A percentile compares a stretch with the other conserved stretches of the same genome.
phyloP scores from a whole-genome alignment of 37 sponge, comb jelly and placozoan genomes.

The Chondrosia reniformis region DNA sequence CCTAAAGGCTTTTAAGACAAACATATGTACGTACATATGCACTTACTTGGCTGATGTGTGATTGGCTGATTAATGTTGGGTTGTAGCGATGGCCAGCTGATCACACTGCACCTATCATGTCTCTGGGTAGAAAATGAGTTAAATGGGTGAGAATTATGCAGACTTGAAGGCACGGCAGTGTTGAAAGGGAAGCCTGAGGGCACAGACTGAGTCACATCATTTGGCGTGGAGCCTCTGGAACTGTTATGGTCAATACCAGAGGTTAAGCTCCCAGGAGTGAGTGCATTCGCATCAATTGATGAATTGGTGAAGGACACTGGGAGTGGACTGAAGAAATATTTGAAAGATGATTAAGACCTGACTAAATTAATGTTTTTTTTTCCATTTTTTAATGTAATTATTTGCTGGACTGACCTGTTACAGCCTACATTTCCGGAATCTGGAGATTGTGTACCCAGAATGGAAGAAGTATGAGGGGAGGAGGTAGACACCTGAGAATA shows the following conservation, averaged over 20 bases:
- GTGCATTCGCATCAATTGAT: no score
- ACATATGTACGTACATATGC: not conserved
- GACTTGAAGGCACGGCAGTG: not conserved
- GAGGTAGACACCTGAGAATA: no score
- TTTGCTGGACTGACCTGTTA: no score
- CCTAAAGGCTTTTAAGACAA: no score
- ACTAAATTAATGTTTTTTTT: no score
- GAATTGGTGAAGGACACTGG: no score
- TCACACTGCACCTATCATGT: not conserved
- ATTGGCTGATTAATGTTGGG: not conserved
- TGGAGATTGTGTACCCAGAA: no score
- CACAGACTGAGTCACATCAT: not conserved
- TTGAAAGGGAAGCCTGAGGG: not conserved
- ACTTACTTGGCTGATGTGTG: not conserved
- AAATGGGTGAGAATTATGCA: not conserved
- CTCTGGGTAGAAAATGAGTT: not conserved
- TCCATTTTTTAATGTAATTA: no score
- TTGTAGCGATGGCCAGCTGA: not conserved
- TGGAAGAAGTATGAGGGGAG: no score
- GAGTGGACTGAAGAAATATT: no score
- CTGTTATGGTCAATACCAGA: conserved; percentile 11
- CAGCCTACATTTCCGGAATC: no score
- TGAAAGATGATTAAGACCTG: no score
- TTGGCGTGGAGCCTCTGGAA: conserved; percentile 12
- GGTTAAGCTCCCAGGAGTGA: conserved; percentile 19